Evolutionary conservation across 1,140 invertebrate species (phyloP), one percentile per base, ranked within the genome.

Genomic region (Formica exsecta): DNA sequence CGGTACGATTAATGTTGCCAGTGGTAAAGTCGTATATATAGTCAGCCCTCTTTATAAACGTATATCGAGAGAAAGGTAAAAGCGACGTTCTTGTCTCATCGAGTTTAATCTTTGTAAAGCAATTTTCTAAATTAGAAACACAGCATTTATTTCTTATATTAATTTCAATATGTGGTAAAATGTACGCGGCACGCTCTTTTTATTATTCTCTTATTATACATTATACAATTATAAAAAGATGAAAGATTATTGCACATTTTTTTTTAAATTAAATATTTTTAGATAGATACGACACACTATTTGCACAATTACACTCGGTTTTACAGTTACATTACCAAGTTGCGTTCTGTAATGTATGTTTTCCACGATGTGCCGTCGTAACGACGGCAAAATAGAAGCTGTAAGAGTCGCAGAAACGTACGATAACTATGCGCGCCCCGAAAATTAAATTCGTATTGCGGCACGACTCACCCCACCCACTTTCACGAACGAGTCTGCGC

Each of bases 391-490:
- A 85, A 80, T 65, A 85, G 84, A 59, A 68, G 76, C 75, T 80
- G 75, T 59, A 81, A 62, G 76, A 81, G 75, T 68, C 65, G 51
- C 75, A 16, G 48, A 71, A 86, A 86, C 57, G 9, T 79, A 79
- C 83, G 83, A 81, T 70, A 81, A 86, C 62, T 86, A 61, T 65
- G 85, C 62, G 51, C 65, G 65, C n/a, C 57, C 65, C 51, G 80
- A 87, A 76, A 85, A 85, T 87, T 87, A 85, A 87, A 87, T 86
- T 84, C 85, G 68, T 84, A 84, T 64, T 83, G 86, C 80, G 64
- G 61, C 81, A 81, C 79, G 68, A 62, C 29, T 57, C 59, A 22
- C 11, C 70, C 61, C 57, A 85, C 16, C 62, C 65, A 77, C 75
- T 83, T 85, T 61, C 61, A 19, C 19, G n/a, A 84, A 76, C 77